Evolutionary conservation across 2,888 invertebrate species (phyloP), one percentile per base, ranked within the genome.

Genomic region (Epistrophe grossulariae): DNA sequence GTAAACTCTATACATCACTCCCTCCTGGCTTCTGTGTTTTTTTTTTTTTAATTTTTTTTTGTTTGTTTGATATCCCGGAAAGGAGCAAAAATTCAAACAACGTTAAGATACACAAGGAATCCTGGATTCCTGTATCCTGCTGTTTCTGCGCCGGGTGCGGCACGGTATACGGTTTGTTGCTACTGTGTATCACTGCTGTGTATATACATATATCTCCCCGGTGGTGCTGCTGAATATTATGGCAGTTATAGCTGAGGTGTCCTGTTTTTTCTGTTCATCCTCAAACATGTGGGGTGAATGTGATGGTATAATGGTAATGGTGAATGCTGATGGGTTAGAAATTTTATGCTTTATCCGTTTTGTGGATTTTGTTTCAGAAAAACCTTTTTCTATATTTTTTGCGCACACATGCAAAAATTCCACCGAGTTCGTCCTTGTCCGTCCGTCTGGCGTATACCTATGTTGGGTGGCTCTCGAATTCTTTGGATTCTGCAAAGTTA

Each of bases 311-410:
- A 35, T 17, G 40, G 40, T 40, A 24, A 55, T 19, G 19, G 15
- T 15, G 55, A 55, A 55, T 43, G 24, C 19, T 62, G 40, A 62
- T 62, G 62, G 79, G 82, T 74, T 83, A 79, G 79, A 82, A 71
- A 76, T 87, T 76, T 59, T 68, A 87, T 83, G 79, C 87, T 79
- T 83, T 83, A 83, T 79, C 79, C 83, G 79, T 76, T 83, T 87
- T 87, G 82, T 74, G 76, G 87, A 87, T 87, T 83, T 87, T 83
- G 74, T 83, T 87, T 87, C 79, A 76, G 59, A 15, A 68, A n/a
- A 50, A 68, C 17, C 13, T 50, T 66, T 82, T 66, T 64, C 48
- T 24, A 17, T 43, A 38, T 72, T 40, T 40, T 72, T 68, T 74
- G 82, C 70, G 45, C 31, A 73, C 57, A 78, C 60, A 84, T 84